phyloP scores from a whole-genome alignment of 2,888 invertebrate species.

The Halictus quadricinctus region DNA sequence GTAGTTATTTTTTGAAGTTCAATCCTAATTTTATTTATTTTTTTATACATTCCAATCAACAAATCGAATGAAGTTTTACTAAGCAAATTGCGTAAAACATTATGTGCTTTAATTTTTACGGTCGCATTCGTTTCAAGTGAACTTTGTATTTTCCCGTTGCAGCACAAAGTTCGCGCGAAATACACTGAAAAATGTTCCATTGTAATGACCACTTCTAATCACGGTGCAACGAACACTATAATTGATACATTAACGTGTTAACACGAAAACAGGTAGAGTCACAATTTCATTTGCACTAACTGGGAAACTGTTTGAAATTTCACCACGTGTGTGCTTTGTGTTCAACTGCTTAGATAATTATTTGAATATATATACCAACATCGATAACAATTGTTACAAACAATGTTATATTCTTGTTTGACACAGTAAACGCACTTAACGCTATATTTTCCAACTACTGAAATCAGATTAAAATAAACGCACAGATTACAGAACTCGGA shows the following conservation, averaged over 20 bases:
- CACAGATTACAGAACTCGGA: too few species aligned
- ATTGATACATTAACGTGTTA: constrained; percentile 30
- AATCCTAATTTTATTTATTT: too few species aligned
- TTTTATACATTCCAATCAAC: too few species aligned
- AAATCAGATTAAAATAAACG: too few species aligned
- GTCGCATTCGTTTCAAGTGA: background rate
- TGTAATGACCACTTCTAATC: constrained; percentile 42
- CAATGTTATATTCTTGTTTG: too few species aligned
- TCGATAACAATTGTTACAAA: background rate
- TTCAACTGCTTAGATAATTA: background rate
- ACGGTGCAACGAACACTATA: constrained; percentile 28
- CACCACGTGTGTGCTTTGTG: background rate
- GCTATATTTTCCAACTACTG: too few species aligned
- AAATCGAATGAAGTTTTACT: too few species aligned
- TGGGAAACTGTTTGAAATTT: background rate
- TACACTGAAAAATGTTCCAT: constrained; percentile 46
- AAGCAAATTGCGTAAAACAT: background rate
- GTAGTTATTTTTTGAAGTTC: too few species aligned
- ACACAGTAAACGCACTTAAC: too few species aligned
- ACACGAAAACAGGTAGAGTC: background rate
- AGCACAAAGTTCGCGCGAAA: background rate
- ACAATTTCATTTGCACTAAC: background rate
- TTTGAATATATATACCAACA: background rate
- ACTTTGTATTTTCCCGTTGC: background rate
- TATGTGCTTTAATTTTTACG: too few species aligned